phyloP scores from a whole-genome alignment of 2,797 vertebrate species.

The Hypotaenidia okinawae region DNA sequence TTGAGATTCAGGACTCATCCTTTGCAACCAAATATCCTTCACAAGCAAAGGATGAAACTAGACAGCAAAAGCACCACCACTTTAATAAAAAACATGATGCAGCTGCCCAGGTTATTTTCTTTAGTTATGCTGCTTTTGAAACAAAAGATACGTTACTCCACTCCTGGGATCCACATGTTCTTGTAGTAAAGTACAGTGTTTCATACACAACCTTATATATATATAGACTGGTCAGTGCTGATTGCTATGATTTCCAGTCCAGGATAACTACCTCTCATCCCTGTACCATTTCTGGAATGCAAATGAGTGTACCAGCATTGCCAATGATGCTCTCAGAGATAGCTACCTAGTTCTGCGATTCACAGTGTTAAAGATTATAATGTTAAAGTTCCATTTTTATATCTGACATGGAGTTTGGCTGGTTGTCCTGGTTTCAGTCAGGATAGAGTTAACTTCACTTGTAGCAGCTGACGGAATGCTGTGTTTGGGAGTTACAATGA shows the following conservation, averaged over 20 bases:
- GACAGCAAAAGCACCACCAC: background rate
- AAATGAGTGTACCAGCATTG: background rate
- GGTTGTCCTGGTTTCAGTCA: background rate
- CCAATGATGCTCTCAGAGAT: background rate
- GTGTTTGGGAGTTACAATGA: too few species aligned
- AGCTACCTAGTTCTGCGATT: background rate
- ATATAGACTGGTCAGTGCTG: background rate
- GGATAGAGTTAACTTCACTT: too few species aligned
- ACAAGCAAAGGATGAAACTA: background rate
- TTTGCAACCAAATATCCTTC: background rate
- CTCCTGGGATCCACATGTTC: background rate
- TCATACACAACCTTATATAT: background rate
- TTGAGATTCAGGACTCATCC: background rate
- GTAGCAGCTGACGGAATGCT: too few species aligned
- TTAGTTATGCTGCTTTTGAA: background rate
- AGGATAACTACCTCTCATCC: background rate
- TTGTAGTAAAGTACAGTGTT: background rate
- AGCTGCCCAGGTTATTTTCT: background rate
- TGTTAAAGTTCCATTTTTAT: background rate
- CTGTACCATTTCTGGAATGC: background rate
- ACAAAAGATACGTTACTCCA: background rate
- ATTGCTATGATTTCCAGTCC: background rate
- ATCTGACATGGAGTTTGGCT: background rate
- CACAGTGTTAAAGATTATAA: background rate
- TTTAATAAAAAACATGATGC: background rate